Evolutionary conservation across 2,797 vertebrate species (phyloP).

Genomic region (Luscinia megarhynchos): DNA sequence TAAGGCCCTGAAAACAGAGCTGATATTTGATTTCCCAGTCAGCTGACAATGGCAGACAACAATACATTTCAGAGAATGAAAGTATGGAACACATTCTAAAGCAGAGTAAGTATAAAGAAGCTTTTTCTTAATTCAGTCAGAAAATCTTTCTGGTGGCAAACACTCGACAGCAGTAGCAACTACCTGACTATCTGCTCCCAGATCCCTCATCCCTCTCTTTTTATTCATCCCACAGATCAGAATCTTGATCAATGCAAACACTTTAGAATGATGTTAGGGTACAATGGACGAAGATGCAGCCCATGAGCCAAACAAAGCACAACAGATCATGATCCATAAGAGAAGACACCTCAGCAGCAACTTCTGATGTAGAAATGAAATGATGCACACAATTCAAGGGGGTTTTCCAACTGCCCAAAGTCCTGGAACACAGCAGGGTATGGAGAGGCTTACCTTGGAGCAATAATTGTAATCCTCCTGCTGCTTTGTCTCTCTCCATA

Average conservation of each 20-base stretch:
- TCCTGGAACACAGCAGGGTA: not conserved
- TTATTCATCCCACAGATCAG: not conserved
- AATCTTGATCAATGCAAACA: not conserved
- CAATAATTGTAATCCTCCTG: not conserved
- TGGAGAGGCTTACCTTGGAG: not conserved
- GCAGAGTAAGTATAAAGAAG: not conserved
- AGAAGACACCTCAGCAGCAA: not conserved
- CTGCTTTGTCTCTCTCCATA: not conserved
- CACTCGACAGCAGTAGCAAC: not conserved
- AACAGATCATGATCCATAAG: not conserved
- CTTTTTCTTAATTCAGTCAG: not conserved
- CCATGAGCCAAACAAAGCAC: not conserved
- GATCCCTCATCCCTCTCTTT: not conserved
- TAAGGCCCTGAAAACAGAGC: not conserved
- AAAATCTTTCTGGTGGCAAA: slow-evolving; percentile 13
- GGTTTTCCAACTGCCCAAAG: not conserved
- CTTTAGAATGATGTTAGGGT: not conserved
- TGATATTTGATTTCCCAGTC: not conserved
- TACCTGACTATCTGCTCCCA: not conserved
- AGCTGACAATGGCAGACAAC: not conserved
- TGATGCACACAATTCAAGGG: not conserved
- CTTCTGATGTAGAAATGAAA: not conserved
- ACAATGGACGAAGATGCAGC: not conserved
- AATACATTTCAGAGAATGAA: slow-evolving; percentile 19
- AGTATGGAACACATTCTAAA: not conserved